These are phyloP conservation scores for Drosophila bipectinata DNA, from an alignment of 1,140 invertebrate genomes.

Conservation along the genomic window DNA sequence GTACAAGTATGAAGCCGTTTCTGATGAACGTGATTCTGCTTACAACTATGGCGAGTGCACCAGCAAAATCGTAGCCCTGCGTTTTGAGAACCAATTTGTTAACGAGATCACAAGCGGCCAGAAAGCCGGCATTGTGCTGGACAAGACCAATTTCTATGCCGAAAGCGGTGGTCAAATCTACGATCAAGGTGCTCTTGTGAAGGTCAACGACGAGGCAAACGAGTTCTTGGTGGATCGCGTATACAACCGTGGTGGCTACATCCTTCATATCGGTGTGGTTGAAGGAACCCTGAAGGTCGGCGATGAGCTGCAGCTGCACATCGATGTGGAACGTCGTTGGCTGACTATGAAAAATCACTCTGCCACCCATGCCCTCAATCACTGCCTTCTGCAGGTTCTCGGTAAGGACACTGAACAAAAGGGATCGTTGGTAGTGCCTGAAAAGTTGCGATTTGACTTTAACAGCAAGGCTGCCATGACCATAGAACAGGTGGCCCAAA, in stretches of 20 bases:
- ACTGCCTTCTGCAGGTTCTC: constrained; percentile 94
- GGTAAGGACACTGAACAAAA: constrained; percentile 97
- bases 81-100: constrained; percentile 94
- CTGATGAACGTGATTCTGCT: constrained; percentile 86
- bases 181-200: constrained; percentile 97
- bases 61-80: constrained; percentile 89
- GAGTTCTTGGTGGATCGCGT: constrained; percentile 98
- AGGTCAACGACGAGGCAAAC: constrained; percentile 92
- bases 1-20: constrained; percentile 93
- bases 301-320: constrained; percentile 92
- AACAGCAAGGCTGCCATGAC: constrained; percentile 97
- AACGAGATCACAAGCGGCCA: constrained; percentile 92
- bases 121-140: constrained; percentile 96
- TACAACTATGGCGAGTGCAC: constrained; percentile 89
- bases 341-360: constrained; percentile 99
- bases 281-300: constrained; percentile 94
- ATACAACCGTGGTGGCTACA: constrained; percentile 97
- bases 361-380: constrained; percentile 98
- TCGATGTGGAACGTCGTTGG: constrained; percentile 93
- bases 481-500: constrained; percentile 92
- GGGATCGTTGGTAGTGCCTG: constrained; percentile 99
- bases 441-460: constrained; percentile 98
- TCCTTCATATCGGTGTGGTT: constrained; percentile 95
- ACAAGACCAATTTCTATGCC: constrained; percentile 97
- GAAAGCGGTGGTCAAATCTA: constrained; percentile 99